A percentile compares a stretch with the other conserved stretches of the same genome.
phyloP scores from a whole-genome alignment of 2,888 invertebrate species.

The Ichneumoninae sp. region DNA sequence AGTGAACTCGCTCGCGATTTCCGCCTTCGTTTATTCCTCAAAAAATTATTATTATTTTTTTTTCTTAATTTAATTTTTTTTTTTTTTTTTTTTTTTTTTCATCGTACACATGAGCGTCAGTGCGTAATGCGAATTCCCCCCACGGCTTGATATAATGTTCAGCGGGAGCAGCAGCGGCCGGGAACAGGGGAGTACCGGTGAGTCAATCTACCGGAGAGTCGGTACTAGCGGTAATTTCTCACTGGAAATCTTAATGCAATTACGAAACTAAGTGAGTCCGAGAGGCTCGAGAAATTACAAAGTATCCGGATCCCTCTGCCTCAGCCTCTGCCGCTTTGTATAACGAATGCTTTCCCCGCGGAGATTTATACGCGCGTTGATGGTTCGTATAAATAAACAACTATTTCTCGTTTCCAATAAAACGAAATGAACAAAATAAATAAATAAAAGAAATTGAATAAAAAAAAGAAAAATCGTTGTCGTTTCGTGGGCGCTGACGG shows the following conservation, averaged over 20 bases:
- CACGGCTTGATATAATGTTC: constrained; percentile 19
- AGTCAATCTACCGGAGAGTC: constrained; percentile 33
- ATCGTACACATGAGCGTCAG: constrained; percentile 9
- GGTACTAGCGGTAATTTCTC: constrained; percentile 35
- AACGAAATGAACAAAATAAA: not conserved
- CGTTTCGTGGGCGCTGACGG: constrained; percentile 53
- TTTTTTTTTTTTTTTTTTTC: not conserved
- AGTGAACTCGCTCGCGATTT: constrained; percentile 21
- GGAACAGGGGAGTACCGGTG: constrained; percentile 23
- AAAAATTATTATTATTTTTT: not conserved
- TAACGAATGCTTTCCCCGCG: constrained; percentile 23
- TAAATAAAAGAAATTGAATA: not conserved
- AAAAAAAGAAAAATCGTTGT: not conserved
- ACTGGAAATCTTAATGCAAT: constrained; percentile 49
- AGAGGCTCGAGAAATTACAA: constrained; percentile 37
- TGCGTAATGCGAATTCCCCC: constrained; percentile 6
- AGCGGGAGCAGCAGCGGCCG: not conserved
- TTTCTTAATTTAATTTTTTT: not conserved
- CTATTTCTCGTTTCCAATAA: constrained; percentile 4
- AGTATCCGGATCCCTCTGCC: constrained; percentile 25
- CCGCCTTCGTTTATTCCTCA: constrained; percentile 28
- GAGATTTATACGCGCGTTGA: constrained; percentile 35
- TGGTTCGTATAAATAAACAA: constrained; percentile 39
- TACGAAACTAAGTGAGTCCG: constrained; percentile 45
- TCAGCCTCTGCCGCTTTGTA: not conserved